Percentiles rank a stretch among this genome's conserved stretches.
Conservation (phyloP, 1,140 invertebrate genomes). For the Chlorops oryzae region DNA sequence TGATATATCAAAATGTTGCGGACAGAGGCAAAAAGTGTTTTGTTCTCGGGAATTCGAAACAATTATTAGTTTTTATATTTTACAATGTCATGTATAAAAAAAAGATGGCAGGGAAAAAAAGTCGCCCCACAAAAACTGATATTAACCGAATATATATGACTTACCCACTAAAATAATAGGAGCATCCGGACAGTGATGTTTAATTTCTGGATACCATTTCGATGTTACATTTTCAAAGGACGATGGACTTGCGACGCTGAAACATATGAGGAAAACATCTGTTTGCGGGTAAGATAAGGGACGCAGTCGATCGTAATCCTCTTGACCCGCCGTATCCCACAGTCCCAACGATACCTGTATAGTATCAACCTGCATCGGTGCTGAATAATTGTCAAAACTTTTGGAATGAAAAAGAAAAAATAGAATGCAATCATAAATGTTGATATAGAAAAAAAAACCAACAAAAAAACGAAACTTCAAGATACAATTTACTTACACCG, state of each 20-base stretch:
- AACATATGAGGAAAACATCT: conserved; percentile 98
- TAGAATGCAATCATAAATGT: no score
- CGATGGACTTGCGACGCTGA: conserved; percentile 92
- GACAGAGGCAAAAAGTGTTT: no score
- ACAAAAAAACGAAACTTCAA: conserved; percentile 5
- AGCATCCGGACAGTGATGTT: conserved; percentile 96
- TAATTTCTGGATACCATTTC: conserved; percentile 99
- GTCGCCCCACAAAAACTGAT: no score
- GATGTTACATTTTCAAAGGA: conserved; percentile 98
- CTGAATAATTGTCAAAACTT: conserved; percentile 96
- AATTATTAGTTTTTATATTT: conserved; percentile 11
- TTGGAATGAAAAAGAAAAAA: conserved; percentile 18
- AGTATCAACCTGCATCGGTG: conserved; percentile 95
- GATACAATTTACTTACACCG: conserved; percentile 77
- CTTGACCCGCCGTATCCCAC: conserved; percentile 95
- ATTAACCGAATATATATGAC: conserved; percentile 22
- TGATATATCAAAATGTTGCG: no score
- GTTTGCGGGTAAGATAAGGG: conserved; percentile 94
- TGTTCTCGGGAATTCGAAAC: no score
- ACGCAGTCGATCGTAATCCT: conserved; percentile 93
- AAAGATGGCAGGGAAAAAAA: background rate
- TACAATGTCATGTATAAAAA: background rate
- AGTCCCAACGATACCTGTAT: conserved; percentile 91
- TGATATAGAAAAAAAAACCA: conserved; percentile 14
- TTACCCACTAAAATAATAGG: conserved; percentile 95